Evolutionary conservation across 2,888 invertebrate genomes (phyloP).

Genomic region (Falcaria lacertinaria): DNA sequence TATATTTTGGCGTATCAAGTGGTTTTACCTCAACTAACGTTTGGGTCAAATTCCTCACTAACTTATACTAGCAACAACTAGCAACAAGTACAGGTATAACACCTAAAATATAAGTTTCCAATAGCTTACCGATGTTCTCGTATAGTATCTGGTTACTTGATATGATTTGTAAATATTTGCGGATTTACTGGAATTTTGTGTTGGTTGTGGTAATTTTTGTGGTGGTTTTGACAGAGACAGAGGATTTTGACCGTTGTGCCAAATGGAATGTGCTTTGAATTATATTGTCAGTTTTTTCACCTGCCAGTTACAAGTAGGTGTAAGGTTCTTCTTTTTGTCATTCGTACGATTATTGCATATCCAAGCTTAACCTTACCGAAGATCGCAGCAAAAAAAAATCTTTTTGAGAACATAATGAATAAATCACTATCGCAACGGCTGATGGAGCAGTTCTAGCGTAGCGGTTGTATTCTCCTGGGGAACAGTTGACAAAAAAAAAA

Average conservation of each 20-base stretch:
- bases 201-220: not conserved
- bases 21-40: not conserved
- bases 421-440: too few species aligned
- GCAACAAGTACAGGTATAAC: too few species aligned
- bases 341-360: too few species aligned
- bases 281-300: slow-evolving; percentile 9
- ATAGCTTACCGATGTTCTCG: not conserved
- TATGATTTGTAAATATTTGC: not conserved
- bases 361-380: too few species aligned
- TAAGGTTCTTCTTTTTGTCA: not conserved
- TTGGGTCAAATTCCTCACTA: slow-evolving; percentile 36
- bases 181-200: not conserved
- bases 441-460: too few species aligned
- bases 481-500: too few species aligned
- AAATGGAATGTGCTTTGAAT: slow-evolving; percentile 37
- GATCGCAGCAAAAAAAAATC: too few species aligned
- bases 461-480: too few species aligned
- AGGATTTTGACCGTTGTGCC: slow-evolving; percentile 28
- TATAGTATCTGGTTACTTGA: slow-evolving; percentile 13
- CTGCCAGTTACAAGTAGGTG: not conserved
- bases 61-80: too few species aligned
- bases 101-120: not conserved
- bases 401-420: too few species aligned
- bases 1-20: not conserved
- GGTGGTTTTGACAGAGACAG: slow-evolving; percentile 10